phyloP scores from a whole-genome alignment of 2,113 vertebrate genomes.

The Bos taurus region ARS-UCD2.0 NC_037352.1:6473501-6474000 shows the following conservation, averaged over 20 bases:
- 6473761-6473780: neutral
- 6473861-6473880: neutral
- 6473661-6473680: neutral
- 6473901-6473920: fast-evolving
- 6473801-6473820: fast-evolving
- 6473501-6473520: conserved; percentile 8
- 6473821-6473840: neutral
- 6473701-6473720: neutral
- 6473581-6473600: neutral
- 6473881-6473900: neutral
- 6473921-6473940: neutral
- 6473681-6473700: neutral
- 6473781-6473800: too few species aligned
- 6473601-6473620: neutral
- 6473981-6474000: neutral
- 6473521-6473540: conserved; percentile 3
- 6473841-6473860: neutral
- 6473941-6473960: neutral
- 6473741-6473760: neutral
- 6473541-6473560: neutral
- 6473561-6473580: neutral
- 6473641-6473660: neutral
- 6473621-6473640: neutral
- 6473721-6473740: too few species aligned
- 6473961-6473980: neutral